Evolutionary conservation across 2,888 invertebrate genomes (phyloP).

Genomic region (Desoria tigrina): DNA sequence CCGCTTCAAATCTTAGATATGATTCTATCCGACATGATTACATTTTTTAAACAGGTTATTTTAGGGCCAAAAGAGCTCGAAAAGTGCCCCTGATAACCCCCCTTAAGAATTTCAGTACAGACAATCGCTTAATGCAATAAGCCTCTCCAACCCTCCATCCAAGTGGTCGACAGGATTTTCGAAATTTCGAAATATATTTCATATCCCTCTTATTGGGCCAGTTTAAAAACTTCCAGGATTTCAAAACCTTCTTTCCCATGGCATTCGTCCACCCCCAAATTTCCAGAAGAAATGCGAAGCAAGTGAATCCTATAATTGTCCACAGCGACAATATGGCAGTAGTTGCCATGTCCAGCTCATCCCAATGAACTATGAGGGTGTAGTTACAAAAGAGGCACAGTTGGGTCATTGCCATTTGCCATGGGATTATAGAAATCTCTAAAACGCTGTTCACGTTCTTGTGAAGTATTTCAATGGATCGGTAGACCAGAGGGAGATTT

Average conservation of each 20-base stretch:
- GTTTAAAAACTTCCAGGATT: neutral
- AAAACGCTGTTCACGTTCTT: neutral
- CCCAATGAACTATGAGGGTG: neutral
- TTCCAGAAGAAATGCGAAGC: neutral
- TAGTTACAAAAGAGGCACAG: neutral
- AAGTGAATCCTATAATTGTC: neutral
- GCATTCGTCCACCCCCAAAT: neutral
- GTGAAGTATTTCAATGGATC: neutral
- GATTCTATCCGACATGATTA: no score
- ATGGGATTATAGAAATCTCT: neutral
- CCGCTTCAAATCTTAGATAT: no score
- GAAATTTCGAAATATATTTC: neutral
- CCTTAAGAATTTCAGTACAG: neutral
- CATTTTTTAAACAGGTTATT: no score
- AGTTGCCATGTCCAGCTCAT: neutral
- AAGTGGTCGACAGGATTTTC: slow-evolving; percentile 3
- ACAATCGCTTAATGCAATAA: neutral
- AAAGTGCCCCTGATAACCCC: neutral
- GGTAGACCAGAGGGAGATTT: neutral
- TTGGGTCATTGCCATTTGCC: neutral
- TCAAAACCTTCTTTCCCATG: neutral
- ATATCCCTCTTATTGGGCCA: neutral
- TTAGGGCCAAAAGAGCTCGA: no score
- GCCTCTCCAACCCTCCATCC: neutral
- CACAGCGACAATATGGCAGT: neutral